phyloP scores from a whole-genome alignment of 2,113 vertebrate species.

The Crotalus horridus region DNA sequence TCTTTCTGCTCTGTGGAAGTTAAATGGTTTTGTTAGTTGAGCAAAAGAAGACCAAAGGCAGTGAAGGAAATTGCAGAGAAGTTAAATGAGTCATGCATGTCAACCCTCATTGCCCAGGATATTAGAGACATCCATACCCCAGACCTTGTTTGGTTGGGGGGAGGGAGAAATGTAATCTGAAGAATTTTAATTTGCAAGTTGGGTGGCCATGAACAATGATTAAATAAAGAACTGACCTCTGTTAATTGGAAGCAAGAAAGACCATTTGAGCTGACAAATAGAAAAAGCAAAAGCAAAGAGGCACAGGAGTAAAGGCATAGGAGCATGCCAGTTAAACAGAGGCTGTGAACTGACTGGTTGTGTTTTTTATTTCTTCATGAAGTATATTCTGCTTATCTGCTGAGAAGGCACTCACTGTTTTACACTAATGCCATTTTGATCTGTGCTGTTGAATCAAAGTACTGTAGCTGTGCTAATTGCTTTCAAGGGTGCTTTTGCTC shows the following conservation, averaged over 20 bases:
- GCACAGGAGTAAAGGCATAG: neutral
- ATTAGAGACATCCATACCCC: neutral
- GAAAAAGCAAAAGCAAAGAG: neutral
- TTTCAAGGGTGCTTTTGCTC: neutral
- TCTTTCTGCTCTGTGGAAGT: constrained; percentile 20
- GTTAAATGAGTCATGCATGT: neutral
- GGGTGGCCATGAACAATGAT: neutral
- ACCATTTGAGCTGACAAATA: neutral
- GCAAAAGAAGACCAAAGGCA: neutral
- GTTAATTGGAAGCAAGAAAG: neutral
- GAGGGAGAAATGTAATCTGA: neutral
- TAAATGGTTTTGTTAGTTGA: constrained; percentile 14
- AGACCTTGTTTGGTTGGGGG: neutral
- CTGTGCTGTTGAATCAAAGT: too few species aligned
- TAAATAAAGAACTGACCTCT: neutral
- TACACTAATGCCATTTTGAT: neutral
- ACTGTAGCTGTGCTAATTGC: neutral
- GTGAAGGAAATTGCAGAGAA: constrained; percentile 3
- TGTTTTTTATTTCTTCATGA: neutral
- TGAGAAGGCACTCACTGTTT: neutral
- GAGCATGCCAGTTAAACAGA: neutral
- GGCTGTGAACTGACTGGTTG: neutral
- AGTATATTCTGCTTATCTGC: neutral
- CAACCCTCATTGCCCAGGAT: neutral
- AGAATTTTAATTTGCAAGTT: neutral